phyloP scores from a whole-genome alignment of 2,888 invertebrate genomes.

The Chymomyza procnemis region DNA sequence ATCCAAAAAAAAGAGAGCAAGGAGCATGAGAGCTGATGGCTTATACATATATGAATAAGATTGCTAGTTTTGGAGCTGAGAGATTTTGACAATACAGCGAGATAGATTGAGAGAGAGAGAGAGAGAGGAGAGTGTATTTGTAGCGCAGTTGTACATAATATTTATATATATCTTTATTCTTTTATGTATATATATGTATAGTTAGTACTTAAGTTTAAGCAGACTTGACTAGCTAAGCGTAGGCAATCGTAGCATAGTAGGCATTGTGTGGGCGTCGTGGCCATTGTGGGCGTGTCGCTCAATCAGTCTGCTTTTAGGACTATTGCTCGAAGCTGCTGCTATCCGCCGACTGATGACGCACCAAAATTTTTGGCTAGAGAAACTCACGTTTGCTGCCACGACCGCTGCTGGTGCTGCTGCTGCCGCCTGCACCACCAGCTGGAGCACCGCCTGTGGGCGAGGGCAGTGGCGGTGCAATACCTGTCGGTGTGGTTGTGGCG shows the following conservation, averaged over 20 bases:
- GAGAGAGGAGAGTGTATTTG: background rate
- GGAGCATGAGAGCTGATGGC: background rate
- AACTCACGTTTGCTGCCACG: constrained; percentile 76
- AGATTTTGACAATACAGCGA: background rate
- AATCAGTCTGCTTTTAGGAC: background rate
- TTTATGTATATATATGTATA: background rate
- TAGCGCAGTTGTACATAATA: background rate
- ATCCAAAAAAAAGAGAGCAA: no score
- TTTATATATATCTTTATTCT: no score
- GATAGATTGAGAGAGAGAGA: background rate
- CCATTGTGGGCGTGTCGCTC: background rate
- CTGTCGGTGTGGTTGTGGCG: constrained; percentile 53
- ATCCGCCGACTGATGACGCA: constrained; percentile 77
- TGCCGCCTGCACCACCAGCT: constrained; percentile 54
- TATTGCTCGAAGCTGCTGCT: constrained; percentile 56
- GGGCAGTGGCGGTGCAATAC: constrained; percentile 30
- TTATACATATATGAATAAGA: background rate
- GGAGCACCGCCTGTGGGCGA: constrained; percentile 26
- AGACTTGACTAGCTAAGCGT: constrained; percentile 59
- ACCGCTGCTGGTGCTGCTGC: constrained; percentile 67
- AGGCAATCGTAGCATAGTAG: constrained; percentile 30
- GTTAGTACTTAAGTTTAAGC: background rate
- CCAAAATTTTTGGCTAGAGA: constrained; percentile 79
- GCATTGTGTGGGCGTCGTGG: background rate
- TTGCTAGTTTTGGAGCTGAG: background rate